Percentiles rank a stretch among this genome's conserved stretches.
These are phyloP conservation scores for Orthosia gothica DNA, from an alignment of 2,888 invertebrate species.

Conservation along the genomic window DNA sequence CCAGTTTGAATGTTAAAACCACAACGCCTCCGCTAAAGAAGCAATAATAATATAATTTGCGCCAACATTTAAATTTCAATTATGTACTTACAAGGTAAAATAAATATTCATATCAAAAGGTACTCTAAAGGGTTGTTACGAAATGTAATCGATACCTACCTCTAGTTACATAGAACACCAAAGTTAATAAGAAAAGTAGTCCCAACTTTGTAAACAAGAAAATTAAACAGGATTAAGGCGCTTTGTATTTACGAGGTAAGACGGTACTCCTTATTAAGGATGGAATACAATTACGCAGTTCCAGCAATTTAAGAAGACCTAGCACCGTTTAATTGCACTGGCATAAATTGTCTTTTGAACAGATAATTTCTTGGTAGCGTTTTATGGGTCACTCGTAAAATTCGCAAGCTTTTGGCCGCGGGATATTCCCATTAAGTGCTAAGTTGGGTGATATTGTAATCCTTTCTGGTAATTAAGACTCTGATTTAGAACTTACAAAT, in stretches of 20 bases:
- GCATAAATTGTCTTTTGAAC: slow-evolving; percentile 86
- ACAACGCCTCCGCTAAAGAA: background rate
- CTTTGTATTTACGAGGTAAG: slow-evolving; percentile 86
- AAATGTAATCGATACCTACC: slow-evolving; percentile 45
- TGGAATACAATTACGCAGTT: slow-evolving; percentile 87
- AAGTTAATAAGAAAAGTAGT: slow-evolving; percentile 63
- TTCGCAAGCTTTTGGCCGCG: slow-evolving; percentile 75
- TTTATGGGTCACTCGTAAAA: slow-evolving; percentile 80
- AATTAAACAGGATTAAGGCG: slow-evolving; percentile 83
- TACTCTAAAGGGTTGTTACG: slow-evolving; percentile 21
- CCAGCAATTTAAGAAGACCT: slow-evolving; percentile 86
- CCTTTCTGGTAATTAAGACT: slow-evolving; percentile 60
- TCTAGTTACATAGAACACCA: slow-evolving; percentile 40
- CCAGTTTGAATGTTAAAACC: slow-evolving; percentile 19
- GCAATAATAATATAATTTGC: slow-evolving; percentile 37
- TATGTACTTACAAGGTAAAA: slow-evolving; percentile 31
- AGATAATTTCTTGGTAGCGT: slow-evolving; percentile 82
- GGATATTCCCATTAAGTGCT: slow-evolving; percentile 65
- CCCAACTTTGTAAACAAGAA: slow-evolving; percentile 81
- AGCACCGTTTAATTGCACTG: slow-evolving; percentile 85
- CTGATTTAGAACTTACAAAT: slow-evolving; percentile 54
- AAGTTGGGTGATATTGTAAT: slow-evolving; percentile 63
- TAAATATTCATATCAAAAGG: slow-evolving; percentile 48
- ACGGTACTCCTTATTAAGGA: slow-evolving; percentile 83
- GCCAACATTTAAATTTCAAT: slow-evolving; percentile 22